Evolutionary conservation across 2,113 vertebrate species (phyloP).

Genomic region (Gnathonemus echidnorhynchus): DNA sequence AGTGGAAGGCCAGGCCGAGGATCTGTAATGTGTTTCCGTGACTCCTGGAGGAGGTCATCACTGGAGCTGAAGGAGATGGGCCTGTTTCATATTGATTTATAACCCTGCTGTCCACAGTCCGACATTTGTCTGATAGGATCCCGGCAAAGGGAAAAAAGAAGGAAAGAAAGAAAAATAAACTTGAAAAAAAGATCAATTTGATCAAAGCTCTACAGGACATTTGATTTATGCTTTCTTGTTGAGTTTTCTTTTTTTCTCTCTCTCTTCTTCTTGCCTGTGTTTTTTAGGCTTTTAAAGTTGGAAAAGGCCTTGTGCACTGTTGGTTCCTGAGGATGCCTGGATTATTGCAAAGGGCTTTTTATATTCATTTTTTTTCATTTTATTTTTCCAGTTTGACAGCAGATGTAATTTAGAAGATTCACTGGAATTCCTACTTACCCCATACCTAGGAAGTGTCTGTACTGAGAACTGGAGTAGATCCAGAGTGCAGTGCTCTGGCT

Average conservation of each 20-base stretch:
- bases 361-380: neutral
- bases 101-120: conserved; percentile 24
- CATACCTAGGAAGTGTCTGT: neutral
- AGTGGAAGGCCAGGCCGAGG: neutral
- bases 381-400: neutral
- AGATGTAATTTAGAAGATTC: neutral
- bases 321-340: neutral
- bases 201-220: conserved; percentile 18
- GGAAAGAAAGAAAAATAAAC: neutral
- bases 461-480: neutral
- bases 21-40: conserved; percentile 32
- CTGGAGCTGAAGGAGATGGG: conserved; percentile 39
- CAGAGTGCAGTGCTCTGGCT: neutral
- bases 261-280: neutral
- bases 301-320: neutral
- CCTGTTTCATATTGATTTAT: conserved; percentile 52
- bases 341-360: neutral
- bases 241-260: neutral
- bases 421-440: neutral
- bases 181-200: conserved; percentile 25
- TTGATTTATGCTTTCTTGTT: conserved; percentile 25
- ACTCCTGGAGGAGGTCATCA: conserved; percentile 40
- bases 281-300: conserved; percentile 7
- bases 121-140: conserved; percentile 26
- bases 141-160: conserved; percentile 4